These are phyloP conservation scores for Bibio marci DNA, from an alignment of 2,888 invertebrate species.

Conservation along the genomic window DNA sequence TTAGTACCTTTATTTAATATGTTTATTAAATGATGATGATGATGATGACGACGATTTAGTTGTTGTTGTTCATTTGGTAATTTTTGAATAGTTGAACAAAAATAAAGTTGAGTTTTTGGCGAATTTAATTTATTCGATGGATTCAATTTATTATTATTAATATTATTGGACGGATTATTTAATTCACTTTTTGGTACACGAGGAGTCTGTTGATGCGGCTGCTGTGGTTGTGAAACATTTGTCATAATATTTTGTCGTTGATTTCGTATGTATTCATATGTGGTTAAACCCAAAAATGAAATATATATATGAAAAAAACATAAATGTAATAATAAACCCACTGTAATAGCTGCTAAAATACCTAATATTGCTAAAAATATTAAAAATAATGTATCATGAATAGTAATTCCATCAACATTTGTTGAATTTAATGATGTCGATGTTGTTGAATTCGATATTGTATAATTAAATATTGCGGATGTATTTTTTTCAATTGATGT, in stretches of 20 bases:
- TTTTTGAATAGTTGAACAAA: slow-evolving; percentile 27
- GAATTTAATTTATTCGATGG: slow-evolving; percentile 13
- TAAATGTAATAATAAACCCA: slow-evolving; percentile 61
- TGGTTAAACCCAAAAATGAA: slow-evolving; percentile 65
- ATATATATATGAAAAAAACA: slow-evolving; percentile 82
- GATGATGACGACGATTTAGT: too few species aligned
- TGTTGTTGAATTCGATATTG: slow-evolving; percentile 8
- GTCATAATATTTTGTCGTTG: slow-evolving; percentile 27
- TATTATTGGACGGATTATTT: slow-evolving; percentile 6
- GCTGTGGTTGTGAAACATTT: slow-evolving; percentile 12
- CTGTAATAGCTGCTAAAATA: slow-evolving; percentile 53
- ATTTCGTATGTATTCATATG: slow-evolving; percentile 67
- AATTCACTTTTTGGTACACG: neutral
- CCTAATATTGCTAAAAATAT: slow-evolving; percentile 45
- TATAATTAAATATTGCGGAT: too few species aligned
- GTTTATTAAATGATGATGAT: slow-evolving; percentile 25
- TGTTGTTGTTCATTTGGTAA: too few species aligned
- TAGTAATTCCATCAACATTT: slow-evolving; percentile 18
- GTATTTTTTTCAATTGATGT: neutral
- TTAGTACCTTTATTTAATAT: slow-evolving; percentile 6
- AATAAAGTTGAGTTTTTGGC: slow-evolving; percentile 17
- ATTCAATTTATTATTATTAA: slow-evolving; percentile 8
- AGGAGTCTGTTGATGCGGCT: slow-evolving; percentile 9
- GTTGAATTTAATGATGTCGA: slow-evolving; percentile 10
- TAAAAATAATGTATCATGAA: slow-evolving; percentile 41